phyloP scores from a whole-genome alignment of 2,797 vertebrate genomes.

The Octomys mimax region DNA sequence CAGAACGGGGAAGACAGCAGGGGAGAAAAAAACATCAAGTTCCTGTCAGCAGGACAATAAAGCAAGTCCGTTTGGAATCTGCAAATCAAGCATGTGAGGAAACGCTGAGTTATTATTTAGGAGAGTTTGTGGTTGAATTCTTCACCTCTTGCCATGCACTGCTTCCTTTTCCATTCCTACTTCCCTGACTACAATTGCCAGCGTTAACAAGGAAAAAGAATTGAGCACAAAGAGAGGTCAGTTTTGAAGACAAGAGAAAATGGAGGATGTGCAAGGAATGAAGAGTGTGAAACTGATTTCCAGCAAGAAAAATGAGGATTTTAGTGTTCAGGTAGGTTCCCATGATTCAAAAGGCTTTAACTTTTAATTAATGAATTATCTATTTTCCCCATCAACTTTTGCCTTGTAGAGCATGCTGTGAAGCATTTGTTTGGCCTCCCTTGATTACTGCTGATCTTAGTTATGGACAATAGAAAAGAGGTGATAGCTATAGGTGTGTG shows the following conservation, averaged over 20 bases:
- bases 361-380: neutral
- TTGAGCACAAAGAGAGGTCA: constrained; percentile 65
- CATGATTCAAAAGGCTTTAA: neutral
- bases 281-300: neutral
- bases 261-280: constrained; percentile 2
- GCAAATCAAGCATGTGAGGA: constrained; percentile 67
- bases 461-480: neutral
- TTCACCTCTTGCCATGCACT: constrained; percentile 62
- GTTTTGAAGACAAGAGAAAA: constrained; percentile 62
- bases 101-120: constrained; percentile 78
- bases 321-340: neutral
- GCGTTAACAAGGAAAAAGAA: constrained; percentile 50
- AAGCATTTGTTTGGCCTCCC: neutral
- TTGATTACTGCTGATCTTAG: neutral
- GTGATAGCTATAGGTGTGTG: neutral
- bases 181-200: constrained; percentile 65
- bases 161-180: constrained; percentile 71
- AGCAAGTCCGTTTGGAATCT: constrained; percentile 57
- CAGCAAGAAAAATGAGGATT: neutral
- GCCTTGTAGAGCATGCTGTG: neutral
- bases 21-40: neutral
- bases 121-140: constrained; percentile 73
- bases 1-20: constrained; percentile 52
- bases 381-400: neutral
- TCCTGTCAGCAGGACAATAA: constrained; percentile 65